Conservation (phyloP, 1,140 invertebrate genomes). For the Hycleus cichorii region DNA sequence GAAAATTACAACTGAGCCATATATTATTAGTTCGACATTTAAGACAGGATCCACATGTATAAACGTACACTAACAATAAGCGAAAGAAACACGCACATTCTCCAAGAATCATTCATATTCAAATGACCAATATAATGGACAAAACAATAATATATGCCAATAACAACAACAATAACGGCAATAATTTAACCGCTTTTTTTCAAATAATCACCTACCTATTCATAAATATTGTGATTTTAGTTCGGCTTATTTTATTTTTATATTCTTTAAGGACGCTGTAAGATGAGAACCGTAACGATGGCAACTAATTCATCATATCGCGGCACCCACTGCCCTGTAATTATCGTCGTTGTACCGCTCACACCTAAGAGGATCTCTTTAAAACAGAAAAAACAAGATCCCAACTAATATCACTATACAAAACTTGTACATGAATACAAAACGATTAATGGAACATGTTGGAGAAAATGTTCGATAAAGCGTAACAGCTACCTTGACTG, state of each 20-base stretch:
- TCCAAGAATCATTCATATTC: too few relatives aligned
- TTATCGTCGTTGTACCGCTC: slow-evolving; percentile 9
- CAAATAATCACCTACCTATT: neutral
- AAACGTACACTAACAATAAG: too few relatives aligned
- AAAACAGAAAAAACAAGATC: too few relatives aligned
- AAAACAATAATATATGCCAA: too few relatives aligned
- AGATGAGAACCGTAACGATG: slow-evolving; percentile 10
- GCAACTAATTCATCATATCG: slow-evolving; percentile 17
- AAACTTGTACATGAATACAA: neutral
- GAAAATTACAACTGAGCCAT: too few relatives aligned
- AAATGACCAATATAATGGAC: too few relatives aligned
- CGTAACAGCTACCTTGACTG: slow-evolving; percentile 7
- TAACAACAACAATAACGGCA: too few relatives aligned
- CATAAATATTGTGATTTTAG: neutral
- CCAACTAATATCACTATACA: slow-evolving; percentile 7
- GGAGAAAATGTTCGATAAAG: neutral
- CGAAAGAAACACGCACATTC: too few relatives aligned
- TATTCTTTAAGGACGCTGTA: too few relatives aligned
- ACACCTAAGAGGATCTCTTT: slow-evolving; percentile 2
- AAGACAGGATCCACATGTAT: too few relatives aligned
- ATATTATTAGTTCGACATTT: too few relatives aligned
- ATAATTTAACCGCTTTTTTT: too few relatives aligned
- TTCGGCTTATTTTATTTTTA: neutral
- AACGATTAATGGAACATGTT: slow-evolving; percentile 7
- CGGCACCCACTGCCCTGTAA: slow-evolving; percentile 5